These are phyloP conservation scores for Cinclus mexicanus DNA, from an alignment of 2,113 vertebrate species.

Conservation along the genomic window DNA sequence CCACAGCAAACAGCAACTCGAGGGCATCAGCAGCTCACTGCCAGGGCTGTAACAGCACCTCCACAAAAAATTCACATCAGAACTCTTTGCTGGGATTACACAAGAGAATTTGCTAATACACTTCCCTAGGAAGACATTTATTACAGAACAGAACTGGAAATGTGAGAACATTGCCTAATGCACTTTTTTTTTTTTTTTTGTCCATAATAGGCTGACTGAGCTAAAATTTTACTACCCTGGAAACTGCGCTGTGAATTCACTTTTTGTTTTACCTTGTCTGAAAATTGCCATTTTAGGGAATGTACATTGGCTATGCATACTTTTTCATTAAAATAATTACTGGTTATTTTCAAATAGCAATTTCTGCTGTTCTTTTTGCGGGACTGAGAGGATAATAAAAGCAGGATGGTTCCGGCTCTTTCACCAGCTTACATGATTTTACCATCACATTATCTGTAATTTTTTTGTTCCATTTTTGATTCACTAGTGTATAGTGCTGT, in stretches of 20 bases:
- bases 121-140: neutral
- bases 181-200: neutral
- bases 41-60: neutral
- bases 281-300: neutral
- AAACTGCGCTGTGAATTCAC: neutral
- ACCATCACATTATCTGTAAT: neutral
- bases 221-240: neutral
- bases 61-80: neutral
- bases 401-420: neutral
- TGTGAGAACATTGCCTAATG: neutral
- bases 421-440: neutral
- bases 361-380: neutral
- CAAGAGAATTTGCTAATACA: neutral
- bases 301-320: neutral
- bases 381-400: neutral
- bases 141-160: neutral
- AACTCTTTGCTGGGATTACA: neutral
- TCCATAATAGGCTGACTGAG: neutral
- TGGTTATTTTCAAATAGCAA: neutral
- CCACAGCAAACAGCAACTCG: slow-evolving; percentile 7
- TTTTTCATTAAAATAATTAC: neutral
- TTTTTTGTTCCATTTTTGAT: neutral
- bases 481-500: neutral
- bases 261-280: neutral
- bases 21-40: neutral